Evolutionary conservation across 2,113 vertebrate species (phyloP).

Genomic region (Gasterosteus nipponicus): DNA sequence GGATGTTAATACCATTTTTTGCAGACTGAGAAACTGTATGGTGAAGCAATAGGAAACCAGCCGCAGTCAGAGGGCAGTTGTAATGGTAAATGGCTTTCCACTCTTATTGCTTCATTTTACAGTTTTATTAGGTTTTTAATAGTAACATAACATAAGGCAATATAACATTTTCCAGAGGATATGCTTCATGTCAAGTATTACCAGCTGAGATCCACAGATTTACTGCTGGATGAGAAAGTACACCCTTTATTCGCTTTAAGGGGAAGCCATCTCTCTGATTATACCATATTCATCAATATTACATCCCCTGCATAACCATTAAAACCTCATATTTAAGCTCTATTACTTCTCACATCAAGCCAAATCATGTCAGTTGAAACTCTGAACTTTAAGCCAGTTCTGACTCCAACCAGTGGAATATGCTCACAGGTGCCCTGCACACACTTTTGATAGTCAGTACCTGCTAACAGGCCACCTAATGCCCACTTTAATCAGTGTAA

Average conservation of each 20-base stretch:
- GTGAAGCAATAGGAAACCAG: slow-evolving; percentile 65
- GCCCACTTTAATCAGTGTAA: slow-evolving; percentile 68
- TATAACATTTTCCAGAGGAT: slow-evolving; percentile 64
- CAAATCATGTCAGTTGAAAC: slow-evolving; percentile 14
- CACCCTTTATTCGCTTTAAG: slow-evolving; percentile 30
- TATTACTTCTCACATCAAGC: slow-evolving; percentile 22
- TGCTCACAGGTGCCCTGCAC: slow-evolving; percentile 47
- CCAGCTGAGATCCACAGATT: slow-evolving; percentile 36
- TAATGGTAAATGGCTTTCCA: slow-evolving; percentile 57
- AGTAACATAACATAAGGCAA: slow-evolving; percentile 45
- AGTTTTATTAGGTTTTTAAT: slow-evolving; percentile 53
- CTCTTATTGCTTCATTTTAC: slow-evolving; percentile 71
- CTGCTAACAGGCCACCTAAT: slow-evolving; percentile 73
- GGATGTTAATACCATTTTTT: slow-evolving; percentile 53
- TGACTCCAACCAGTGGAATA: slow-evolving; percentile 42
- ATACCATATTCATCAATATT: slow-evolving; percentile 44
- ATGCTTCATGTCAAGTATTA: slow-evolving; percentile 66
- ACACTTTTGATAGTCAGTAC: slow-evolving; percentile 58
- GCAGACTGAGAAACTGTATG: slow-evolving; percentile 59
- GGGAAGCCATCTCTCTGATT: slow-evolving; percentile 38
- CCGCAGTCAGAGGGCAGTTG: slow-evolving; percentile 39
- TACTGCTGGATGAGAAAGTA: slow-evolving; percentile 30
- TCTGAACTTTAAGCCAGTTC: slow-evolving; percentile 35
- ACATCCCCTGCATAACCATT: slow-evolving; percentile 46
- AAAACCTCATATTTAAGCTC: slow-evolving; percentile 35